Percentiles rank a stretch among this genome's conserved stretches.
phyloP scores from a whole-genome alignment of 2,888 invertebrate genomes.

The Xanthia togata region DNA sequence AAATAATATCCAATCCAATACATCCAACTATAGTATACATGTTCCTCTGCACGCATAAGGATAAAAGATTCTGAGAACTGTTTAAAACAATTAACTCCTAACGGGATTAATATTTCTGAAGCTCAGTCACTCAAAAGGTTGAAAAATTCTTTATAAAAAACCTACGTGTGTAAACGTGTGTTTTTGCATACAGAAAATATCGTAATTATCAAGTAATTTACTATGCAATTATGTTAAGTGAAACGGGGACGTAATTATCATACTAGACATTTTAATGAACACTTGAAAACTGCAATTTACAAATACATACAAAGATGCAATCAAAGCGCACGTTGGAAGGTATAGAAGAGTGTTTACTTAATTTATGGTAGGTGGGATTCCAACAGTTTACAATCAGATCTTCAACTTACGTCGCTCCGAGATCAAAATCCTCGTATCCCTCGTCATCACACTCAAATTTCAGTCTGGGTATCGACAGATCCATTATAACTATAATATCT shows the following conservation, averaged over 20 bases:
- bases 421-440: constrained; percentile 76
- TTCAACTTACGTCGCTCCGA: constrained; percentile 70
- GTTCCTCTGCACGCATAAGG: not conserved
- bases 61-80: constrained; percentile 14
- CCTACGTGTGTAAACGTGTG: constrained; percentile 9
- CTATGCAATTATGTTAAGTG: constrained; percentile 37
- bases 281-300: constrained; percentile 24
- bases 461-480: constrained; percentile 83
- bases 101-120: constrained; percentile 12
- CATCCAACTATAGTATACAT: not conserved
- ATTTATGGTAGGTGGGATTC: not conserved
- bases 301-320: constrained; percentile 24
- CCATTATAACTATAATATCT: constrained; percentile 77
- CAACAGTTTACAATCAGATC: constrained; percentile 12
- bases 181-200: constrained; percentile 38
- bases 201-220: constrained; percentile 37
- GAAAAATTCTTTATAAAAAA: not conserved
- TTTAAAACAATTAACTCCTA: constrained; percentile 24
- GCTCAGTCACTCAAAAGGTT: constrained; percentile 3
- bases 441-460: constrained; percentile 81
- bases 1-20: not conserved
- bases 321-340: constrained; percentile 4
- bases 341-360: not conserved
- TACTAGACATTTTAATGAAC: constrained; percentile 29
- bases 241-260: constrained; percentile 53